A percentile compares a stretch with the other conserved stretches of the same genome.
phyloP scores from a whole-genome alignment of 35 echinoderm and acorn worm genomes.

The Heliocidaris erythrogramma region DNA sequence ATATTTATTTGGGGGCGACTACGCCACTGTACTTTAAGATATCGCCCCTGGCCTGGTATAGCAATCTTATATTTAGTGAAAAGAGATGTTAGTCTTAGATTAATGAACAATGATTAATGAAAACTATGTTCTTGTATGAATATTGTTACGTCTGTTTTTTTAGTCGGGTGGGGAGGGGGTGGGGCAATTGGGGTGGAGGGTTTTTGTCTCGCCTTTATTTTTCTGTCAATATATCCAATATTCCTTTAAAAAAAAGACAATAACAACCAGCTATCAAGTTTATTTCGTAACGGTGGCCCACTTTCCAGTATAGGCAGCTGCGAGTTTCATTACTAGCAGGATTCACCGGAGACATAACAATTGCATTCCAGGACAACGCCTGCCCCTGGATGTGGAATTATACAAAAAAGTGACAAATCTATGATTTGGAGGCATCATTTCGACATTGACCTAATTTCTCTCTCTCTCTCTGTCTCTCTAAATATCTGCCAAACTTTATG shows the following conservation, averaged over 20 bases:
- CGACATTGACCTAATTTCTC: neutral
- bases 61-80: too few species aligned
- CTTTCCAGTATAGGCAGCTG: neutral
- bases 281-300: neutral
- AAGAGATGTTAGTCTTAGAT: too few species aligned
- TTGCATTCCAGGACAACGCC: neutral
- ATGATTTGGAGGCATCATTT: neutral
- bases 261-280: neutral
- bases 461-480: too few species aligned
- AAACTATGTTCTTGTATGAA: too few species aligned
- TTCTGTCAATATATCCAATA: neutral
- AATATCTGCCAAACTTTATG: too few species aligned
- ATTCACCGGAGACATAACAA: neutral
- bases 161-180: too few species aligned
- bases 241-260: neutral
- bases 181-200: neutral
- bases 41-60: too few species aligned
- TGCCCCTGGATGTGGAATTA: neutral
- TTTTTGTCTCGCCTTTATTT: neutral
- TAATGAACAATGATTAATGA: too few species aligned
- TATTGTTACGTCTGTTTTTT: too few species aligned
- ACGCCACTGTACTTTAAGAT: too few species aligned
- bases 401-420: neutral
- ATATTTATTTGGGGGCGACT: too few species aligned
- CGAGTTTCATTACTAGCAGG: neutral